Conservation (phyloP, 2,888 invertebrate genomes). For the Drosophila imparisetae region DNA sequence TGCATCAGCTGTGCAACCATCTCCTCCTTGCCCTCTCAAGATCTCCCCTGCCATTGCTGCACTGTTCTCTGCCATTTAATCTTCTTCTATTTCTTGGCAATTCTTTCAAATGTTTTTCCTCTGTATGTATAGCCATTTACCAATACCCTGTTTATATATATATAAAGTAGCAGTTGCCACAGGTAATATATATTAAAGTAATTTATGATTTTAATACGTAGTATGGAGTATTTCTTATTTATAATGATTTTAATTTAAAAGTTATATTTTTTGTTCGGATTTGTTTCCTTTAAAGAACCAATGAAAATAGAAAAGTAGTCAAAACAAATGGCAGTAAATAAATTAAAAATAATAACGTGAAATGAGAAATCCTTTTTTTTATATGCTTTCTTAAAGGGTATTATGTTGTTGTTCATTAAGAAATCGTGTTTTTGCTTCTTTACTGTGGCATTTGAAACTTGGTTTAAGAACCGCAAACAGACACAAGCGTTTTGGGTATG, state of each 20-base stretch:
- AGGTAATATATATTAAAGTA: background rate
- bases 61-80: slow-evolving; percentile 46
- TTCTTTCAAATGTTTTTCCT: slow-evolving; percentile 62
- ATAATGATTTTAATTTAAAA: background rate
- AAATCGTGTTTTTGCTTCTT: slow-evolving; percentile 14
- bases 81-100: slow-evolving; percentile 57
- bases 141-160: slow-evolving; percentile 12
- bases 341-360: background rate
- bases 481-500: slow-evolving; percentile 31
- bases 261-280: background rate
- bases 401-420: background rate
- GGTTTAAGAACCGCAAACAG: slow-evolving; percentile 45
- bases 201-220: background rate
- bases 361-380: background rate
- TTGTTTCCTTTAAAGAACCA: background rate
- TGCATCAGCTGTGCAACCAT: slow-evolving; percentile 20
- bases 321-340: background rate
- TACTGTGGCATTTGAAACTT: slow-evolving; percentile 40
- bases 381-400: background rate
- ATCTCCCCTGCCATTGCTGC: background rate
- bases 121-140: slow-evolving; percentile 34
- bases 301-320: background rate
- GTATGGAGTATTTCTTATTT: background rate
- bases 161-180: background rate
- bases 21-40: slow-evolving; percentile 20